A percentile compares a stretch with the other conserved stretches of the same genome.
phyloP scores from a whole-genome alignment of 1,140 invertebrate species.

The Hycleus cichorii region DNA sequence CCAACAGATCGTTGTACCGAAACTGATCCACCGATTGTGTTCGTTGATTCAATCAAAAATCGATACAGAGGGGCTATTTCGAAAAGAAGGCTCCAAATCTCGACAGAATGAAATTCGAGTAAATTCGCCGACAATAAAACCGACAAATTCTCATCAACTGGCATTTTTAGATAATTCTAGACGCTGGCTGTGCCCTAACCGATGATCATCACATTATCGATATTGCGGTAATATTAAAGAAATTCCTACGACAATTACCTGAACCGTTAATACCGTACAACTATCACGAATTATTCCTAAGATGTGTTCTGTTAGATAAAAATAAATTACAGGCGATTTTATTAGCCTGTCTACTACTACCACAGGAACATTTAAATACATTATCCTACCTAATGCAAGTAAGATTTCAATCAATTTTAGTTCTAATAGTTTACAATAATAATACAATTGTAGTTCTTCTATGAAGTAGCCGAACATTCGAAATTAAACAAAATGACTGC shows the following conservation, averaged over 20 bases:
- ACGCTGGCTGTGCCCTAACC: constrained; percentile 55
- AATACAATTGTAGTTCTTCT: constrained; percentile 46
- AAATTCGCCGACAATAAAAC: constrained; percentile 16
- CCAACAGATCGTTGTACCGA: constrained; percentile 60
- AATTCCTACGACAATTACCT: constrained; percentile 72
- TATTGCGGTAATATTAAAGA: constrained; percentile 73
- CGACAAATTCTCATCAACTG: background rate
- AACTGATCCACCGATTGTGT: constrained; percentile 65
- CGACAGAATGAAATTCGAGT: constrained; percentile 75
- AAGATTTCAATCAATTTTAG: background rate
- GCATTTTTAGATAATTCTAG: constrained; percentile 45
- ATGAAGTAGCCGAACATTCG: constrained; percentile 50
- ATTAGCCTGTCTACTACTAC: constrained; percentile 57
- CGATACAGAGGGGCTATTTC: constrained; percentile 70
- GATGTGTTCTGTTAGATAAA: constrained; percentile 50
- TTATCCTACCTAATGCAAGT: constrained; percentile 61
- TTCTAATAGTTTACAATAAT: background rate
- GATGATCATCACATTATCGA: constrained; percentile 67
- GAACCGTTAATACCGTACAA: constrained; percentile 68
- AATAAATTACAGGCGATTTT: constrained; percentile 49
- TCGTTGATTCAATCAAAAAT: constrained; percentile 58
- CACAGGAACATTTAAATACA: constrained; percentile 55
- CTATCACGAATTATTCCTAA: constrained; percentile 67
- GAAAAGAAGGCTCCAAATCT: constrained; percentile 73
- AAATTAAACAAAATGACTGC: constrained; percentile 74